Evolutionary conservation across 2,113 vertebrate species (phyloP).

Genomic region (Rhineura floridana): DNA sequence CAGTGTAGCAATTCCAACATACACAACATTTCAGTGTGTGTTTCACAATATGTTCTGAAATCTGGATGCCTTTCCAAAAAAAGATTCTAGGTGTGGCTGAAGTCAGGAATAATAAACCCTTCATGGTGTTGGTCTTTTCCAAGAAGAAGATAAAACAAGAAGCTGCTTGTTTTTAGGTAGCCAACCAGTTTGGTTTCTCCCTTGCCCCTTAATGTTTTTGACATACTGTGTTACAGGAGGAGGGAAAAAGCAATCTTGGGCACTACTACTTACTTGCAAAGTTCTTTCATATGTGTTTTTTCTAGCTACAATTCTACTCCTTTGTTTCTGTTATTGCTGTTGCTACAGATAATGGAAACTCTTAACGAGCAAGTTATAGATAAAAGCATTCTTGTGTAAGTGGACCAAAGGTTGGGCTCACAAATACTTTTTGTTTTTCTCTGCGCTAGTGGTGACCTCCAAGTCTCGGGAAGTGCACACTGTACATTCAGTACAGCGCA

Average conservation of each 20-base stretch:
- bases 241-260: too few species aligned
- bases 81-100: neutral
- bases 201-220: neutral
- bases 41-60: neutral
- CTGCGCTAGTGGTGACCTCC: conserved; percentile 89
- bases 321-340: neutral
- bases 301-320: too few species aligned
- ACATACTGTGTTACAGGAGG: neutral
- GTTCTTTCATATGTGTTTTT: too few species aligned
- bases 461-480: conserved; percentile 93
- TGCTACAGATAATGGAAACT: neutral
- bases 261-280: too few species aligned
- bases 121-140: neutral
- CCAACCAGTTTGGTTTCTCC: neutral
- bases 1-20: neutral
- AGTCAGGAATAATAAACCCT: neutral
- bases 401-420: neutral
- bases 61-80: neutral
- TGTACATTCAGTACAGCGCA: conserved; percentile 97
- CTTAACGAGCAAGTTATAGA: neutral
- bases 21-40: neutral
- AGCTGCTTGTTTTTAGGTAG: neutral
- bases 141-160: neutral
- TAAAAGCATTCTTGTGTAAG: neutral
- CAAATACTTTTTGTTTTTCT: conserved; percentile 15